Base-by-base conservation (phyloP, 1,140 invertebrate species). In the Acromyrmex heyeri region DNA sequence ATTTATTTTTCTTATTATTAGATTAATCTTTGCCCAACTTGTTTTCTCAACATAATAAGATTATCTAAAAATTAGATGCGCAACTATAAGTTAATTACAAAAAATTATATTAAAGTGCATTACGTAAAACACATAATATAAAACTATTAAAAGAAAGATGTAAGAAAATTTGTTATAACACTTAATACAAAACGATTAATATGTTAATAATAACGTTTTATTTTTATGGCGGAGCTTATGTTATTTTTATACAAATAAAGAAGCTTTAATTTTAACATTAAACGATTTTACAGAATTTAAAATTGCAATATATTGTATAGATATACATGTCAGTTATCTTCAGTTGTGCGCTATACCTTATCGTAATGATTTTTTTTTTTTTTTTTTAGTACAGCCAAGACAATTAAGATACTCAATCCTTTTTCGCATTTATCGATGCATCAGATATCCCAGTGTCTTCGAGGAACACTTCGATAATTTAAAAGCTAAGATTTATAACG, bases 401-500 rank as follows among this genome's bases (percentile, higher is more conserved):
- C 27, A 48, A 75, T 83, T 75, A 75, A 83, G 38, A 75, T 48
- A 24, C 53, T 59, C 53, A 55, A 72, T 50, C 12, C 53, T 82
- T 61, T 73, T 48, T 12, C 55, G 38, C 27, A 38, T 72, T 82
- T 50, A 82, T 82, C 67, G 38, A 48, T 44, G 34, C 55, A 75
- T 59, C 65, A 48, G 53, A 14, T 8, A 38, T 4, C 8, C n/a
- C 48, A 18, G 14, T 44, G 30, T 79, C 77, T 70, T 81, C 16
- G 50, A 55, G 64, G 50, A 81, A 70, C 50, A 81, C 18, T 34
- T 16, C 57, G 55, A 50, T 61, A 30, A 83, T 83, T 83, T 18
- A 73, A 55, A 57, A 14, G 12, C 27, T 53, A 50, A 59, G 69
- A 75, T 83, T 83, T 83, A 83, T 75, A 83, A 82, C 14, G 50